Conservation (phyloP, 1,140 invertebrate genomes). For the Drosophila baimaii region DNA sequence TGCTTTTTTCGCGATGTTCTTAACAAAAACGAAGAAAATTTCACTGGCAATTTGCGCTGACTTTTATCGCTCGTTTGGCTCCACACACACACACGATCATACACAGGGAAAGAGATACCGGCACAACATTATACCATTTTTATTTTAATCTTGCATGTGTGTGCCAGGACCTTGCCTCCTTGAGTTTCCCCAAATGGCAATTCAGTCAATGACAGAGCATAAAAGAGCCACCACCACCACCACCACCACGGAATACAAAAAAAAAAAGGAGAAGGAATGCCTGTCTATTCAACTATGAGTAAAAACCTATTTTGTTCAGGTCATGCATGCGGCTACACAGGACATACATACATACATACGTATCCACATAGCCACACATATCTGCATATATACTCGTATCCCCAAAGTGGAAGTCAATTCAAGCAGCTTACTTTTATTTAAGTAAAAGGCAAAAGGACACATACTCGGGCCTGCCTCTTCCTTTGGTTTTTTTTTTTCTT, state of each 20-base stretch:
- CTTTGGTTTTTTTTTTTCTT: background rate
- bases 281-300: slow-evolving; percentile 74
- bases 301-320: slow-evolving; percentile 62
- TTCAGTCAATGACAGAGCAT: slow-evolving; percentile 73
- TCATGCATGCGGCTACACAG: slow-evolving; percentile 53
- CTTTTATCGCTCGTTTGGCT: slow-evolving; percentile 47
- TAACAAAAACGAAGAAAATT: slow-evolving; percentile 21
- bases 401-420: slow-evolving; percentile 71
- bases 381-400: slow-evolving; percentile 5
- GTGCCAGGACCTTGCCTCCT: slow-evolving; percentile 18
- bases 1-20: background rate
- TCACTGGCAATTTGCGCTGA: slow-evolving; percentile 50
- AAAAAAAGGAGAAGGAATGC: slow-evolving; percentile 37
- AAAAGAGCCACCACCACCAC: slow-evolving; percentile 38
- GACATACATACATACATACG: slow-evolving; percentile 3
- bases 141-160: slow-evolving; percentile 52
- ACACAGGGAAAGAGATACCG: background rate
- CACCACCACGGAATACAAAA: slow-evolving; percentile 3
- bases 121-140: slow-evolving; percentile 51
- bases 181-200: slow-evolving; percentile 59
- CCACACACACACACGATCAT: slow-evolving; percentile 23
- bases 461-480: background rate
- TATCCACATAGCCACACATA: no score
- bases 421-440: slow-evolving; percentile 75
- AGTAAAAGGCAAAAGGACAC: slow-evolving; percentile 42